Conservation (phyloP, 2,113 vertebrate species). For the Ranitomeya imitator region DNA sequence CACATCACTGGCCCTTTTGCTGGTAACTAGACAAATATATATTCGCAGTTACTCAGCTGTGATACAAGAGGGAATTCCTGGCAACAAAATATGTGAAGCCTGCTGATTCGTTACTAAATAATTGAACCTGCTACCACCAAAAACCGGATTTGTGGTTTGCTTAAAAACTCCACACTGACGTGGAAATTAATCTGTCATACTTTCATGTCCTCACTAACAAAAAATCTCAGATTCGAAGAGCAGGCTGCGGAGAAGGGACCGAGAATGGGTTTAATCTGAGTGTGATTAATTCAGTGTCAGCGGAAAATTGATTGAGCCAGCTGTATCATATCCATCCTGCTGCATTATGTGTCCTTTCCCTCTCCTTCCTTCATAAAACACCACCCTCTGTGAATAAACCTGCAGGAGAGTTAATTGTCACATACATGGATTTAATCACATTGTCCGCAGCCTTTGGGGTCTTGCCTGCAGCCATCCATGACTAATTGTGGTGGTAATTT, state of each 20-base stretch:
- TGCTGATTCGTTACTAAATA: conserved; percentile 76
- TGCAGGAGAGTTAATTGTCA: conserved; percentile 92
- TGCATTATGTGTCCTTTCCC: conserved; percentile 65
- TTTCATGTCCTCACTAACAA: conserved; percentile 68
- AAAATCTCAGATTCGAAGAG: conserved; percentile 72
- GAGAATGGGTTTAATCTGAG: conserved; percentile 78
- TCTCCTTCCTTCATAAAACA: conserved; percentile 68
- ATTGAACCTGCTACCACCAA: conserved; percentile 72
- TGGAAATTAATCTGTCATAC: conserved; percentile 83
- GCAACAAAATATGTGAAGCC: conserved; percentile 73
- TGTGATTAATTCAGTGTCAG: conserved; percentile 82
- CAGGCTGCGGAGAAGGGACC: conserved; percentile 72
- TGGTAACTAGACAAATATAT: conserved; percentile 79
- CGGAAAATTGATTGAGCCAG: conserved; percentile 87
- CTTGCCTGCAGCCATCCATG: conserved; percentile 77
- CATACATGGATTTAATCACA: conserved; percentile 98
- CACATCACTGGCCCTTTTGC: conserved; percentile 52
- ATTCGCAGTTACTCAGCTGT: conserved; percentile 80
- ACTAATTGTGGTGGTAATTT: conserved; percentile 90
- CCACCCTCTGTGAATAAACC: conserved; percentile 75
- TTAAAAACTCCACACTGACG: conserved; percentile 73
- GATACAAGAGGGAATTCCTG: conserved; percentile 72
- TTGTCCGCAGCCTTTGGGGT: conserved; percentile 77
- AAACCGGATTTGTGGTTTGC: conserved; percentile 71
- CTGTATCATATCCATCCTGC: conserved; percentile 81